phyloP scores from a whole-genome alignment of 2,888 invertebrate genomes.

The Adela reaumurella region DNA sequence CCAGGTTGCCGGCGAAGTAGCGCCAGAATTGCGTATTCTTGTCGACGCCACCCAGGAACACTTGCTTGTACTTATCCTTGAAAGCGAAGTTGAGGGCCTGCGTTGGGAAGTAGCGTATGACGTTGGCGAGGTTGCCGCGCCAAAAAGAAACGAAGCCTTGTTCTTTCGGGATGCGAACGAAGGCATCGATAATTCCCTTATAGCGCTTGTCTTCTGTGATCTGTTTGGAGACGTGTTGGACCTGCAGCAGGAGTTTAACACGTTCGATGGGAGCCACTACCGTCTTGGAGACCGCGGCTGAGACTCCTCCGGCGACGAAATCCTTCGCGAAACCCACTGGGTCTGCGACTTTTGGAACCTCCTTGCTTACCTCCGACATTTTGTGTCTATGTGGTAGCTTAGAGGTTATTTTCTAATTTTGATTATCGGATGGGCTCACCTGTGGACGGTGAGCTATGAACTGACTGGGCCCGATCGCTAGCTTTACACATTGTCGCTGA shows the following conservation, averaged over 20 bases:
- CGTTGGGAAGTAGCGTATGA: slow-evolving; percentile 91
- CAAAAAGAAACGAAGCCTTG: slow-evolving; percentile 83
- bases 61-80: slow-evolving; percentile 77
- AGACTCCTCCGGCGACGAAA: slow-evolving; percentile 87
- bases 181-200: slow-evolving; percentile 85
- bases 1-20: slow-evolving; percentile 84
- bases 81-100: slow-evolving; percentile 94
- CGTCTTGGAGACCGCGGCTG: slow-evolving; percentile 92
- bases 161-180: slow-evolving; percentile 81
- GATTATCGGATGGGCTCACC: no score
- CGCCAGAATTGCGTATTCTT: slow-evolving; percentile 88
- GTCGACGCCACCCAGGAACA: slow-evolving; percentile 81
- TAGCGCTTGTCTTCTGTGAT: slow-evolving; percentile 82
- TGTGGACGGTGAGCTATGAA: no score
- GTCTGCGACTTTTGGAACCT: slow-evolving; percentile 44
- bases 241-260: slow-evolving; percentile 90
- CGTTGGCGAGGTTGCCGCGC: slow-evolving; percentile 94
- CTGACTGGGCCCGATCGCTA: no score
- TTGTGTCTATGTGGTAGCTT: no score
- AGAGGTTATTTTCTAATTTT: no score
- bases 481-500: no score
- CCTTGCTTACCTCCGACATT: slow-evolving; percentile 1
- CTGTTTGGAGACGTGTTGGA: slow-evolving; percentile 91
- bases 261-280: slow-evolving; percentile 94
- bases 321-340: slow-evolving; percentile 80